Base-by-base conservation (phyloP, 2,113 vertebrate species). In the Mirounga angustirostris region DNA sequence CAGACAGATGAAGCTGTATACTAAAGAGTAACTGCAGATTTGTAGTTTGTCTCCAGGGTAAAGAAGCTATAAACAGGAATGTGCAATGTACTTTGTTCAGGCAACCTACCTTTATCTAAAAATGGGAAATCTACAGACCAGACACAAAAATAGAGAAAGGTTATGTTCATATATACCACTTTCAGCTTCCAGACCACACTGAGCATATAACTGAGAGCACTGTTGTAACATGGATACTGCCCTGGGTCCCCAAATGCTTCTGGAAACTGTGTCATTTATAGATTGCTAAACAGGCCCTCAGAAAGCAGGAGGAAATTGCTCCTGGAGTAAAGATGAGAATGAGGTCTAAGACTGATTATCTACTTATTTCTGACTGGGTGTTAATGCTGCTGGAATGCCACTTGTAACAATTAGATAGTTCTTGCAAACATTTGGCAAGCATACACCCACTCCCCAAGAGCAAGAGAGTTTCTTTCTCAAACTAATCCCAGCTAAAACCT, bases 361-460 rank as follows among this genome's bases (percentile, higher is more conserved):
- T 98, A 98, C 96, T 98, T 98, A 67, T 96, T 97, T 73, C 78
- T 97, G 86, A 78, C 95, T 97, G 95, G 90, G 82, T 97, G 93
- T 97, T 98, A 98, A 98, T 98, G 98, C 97, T 96, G 96, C 94
- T 98, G 86, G 95, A 50, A 87, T 97, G 93, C 91, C 96, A 98
- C 91, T 97, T 98, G 91, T 93, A 98, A 98, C 96, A 97, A 98
- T 97, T 93, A 98, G 93, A 97, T 98, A 97, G 92, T 98, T 98
- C 96, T 98, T 98, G 96, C 97, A 98, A 98, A 98, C 92, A 98
- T 96, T 98, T 98, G 93, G 95, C 97, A 98, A 97, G 90, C 95
- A 97, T 89, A 96, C 95, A 97, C 82, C 63, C 84, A 97, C 93
- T 95, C 88, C 54, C 74, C 30, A 69, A 98, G 46, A 96, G 92